phyloP scores from a whole-genome alignment of 1,140 invertebrate genomes.

The Drosophila mauritiana region DNA sequence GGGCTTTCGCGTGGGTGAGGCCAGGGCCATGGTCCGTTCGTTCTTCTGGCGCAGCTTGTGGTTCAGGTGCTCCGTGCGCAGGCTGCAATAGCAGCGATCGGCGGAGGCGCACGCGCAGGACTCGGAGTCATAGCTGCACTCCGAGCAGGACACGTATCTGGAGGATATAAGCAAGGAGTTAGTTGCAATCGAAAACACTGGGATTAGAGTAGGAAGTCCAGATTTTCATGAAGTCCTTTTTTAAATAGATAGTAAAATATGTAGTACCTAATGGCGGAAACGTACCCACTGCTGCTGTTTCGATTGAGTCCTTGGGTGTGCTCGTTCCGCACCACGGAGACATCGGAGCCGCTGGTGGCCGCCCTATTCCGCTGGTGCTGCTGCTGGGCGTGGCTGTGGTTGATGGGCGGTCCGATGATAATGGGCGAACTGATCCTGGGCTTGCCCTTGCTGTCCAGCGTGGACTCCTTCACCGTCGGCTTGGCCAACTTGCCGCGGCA shows the following conservation, averaged over 20 bases:
- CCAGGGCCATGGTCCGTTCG: slow-evolving; percentile 59
- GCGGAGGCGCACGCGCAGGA: slow-evolving; percentile 90
- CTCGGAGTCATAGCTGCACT: slow-evolving; percentile 93
- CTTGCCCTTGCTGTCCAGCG: slow-evolving; percentile 47
- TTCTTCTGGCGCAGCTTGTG: slow-evolving; percentile 74
- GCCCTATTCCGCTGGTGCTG: slow-evolving; percentile 68
- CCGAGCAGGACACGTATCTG: slow-evolving; percentile 92
- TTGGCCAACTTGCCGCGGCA: slow-evolving; percentile 74
- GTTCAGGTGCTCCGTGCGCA: slow-evolving; percentile 84
- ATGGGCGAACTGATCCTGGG: slow-evolving; percentile 58
- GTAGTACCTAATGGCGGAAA: not conserved
- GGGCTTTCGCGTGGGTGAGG: slow-evolving; percentile 40
- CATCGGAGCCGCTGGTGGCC: slow-evolving; percentile 82
- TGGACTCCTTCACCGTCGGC: slow-evolving; percentile 39
- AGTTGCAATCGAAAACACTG: not conserved
- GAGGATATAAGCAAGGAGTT: not conserved
- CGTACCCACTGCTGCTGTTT: slow-evolving; percentile 88
- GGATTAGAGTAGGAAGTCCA: too few species aligned
- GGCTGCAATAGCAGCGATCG: slow-evolving; percentile 91
- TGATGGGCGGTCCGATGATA: slow-evolving; percentile 54
- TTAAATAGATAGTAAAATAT: not conserved
- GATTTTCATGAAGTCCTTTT: not conserved
- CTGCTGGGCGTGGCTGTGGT: slow-evolving; percentile 48
- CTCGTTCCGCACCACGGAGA: slow-evolving; percentile 78
- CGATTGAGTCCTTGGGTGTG: slow-evolving; percentile 86